Evolutionary conservation across 2,797 vertebrate genomes (phyloP).

Genomic region (Lacerta bilineata): DNA sequence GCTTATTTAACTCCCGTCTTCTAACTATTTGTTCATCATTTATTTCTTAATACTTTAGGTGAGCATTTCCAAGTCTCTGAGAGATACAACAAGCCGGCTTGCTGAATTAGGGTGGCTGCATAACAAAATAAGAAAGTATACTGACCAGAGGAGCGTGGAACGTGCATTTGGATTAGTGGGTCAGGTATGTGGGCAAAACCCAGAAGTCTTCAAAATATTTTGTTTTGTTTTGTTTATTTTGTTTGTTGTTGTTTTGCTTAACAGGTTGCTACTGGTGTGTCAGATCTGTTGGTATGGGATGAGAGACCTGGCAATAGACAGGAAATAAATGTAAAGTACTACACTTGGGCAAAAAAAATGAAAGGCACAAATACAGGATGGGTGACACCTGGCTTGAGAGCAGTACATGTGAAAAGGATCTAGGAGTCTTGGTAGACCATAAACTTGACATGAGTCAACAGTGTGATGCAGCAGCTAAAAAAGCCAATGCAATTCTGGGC

Average conservation of each 20-base stretch:
- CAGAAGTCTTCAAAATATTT: slow-evolving; percentile 28
- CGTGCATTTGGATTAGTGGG: slow-evolving; percentile 96
- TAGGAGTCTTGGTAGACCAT: no score
- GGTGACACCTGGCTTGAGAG: no score
- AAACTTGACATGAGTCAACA: no score
- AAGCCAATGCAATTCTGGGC: no score
- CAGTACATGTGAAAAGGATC: no score
- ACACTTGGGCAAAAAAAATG: no score
- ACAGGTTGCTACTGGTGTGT: neutral
- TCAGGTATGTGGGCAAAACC: slow-evolving; percentile 84
- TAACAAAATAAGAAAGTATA: slow-evolving; percentile 97
- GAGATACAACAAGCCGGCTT: slow-evolving; percentile 91
- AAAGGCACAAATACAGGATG: no score
- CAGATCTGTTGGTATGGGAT: neutral
- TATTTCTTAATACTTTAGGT: slow-evolving; percentile 81
- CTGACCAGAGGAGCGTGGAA: slow-evolving; percentile 93
- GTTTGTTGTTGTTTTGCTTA: neutral
- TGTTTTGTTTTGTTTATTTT: neutral
- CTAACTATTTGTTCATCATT: neutral
- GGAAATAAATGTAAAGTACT: neutral
- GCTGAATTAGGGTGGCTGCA: slow-evolving; percentile 97
- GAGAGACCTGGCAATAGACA: neutral
- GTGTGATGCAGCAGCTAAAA: no score
- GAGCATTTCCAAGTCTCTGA: slow-evolving; percentile 90
- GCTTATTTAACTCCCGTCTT: slow-evolving; percentile 8